Base-by-base conservation (phyloP, 2,113 vertebrate genomes). In the Acrocephalus arundinaceus region DNA sequence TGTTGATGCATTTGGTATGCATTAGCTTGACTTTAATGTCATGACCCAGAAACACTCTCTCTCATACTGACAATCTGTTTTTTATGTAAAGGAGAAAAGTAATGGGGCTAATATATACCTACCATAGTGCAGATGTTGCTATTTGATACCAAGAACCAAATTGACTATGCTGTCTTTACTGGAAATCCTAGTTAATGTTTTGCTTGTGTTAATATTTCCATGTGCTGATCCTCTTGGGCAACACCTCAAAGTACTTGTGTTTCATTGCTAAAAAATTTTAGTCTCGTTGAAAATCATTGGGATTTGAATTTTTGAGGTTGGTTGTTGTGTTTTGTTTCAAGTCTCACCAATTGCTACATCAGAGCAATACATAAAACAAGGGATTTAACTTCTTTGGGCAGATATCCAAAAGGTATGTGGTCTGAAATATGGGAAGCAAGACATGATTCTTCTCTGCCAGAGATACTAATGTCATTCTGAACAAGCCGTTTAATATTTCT, bases 101-200 rank as follows among this genome's bases (percentile, higher is more conserved):
- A 57, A 37, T 25, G 30, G 33, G 30, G 6, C 18, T 72, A 28
- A 33, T 39, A 41, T 41, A 61, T 48, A 37, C 48, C 49, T 87
- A 81, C 48, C 5, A 6, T 52, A 67, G 52, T 57, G 74, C 78
- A 95, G 66, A 82, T 75, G 58, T 89, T 95, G 62, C 87, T 72
- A 39, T 95, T 82, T 91, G 74, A 89, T 72, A 89, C 45, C 24
- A 75, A 65, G 57, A 75, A 49, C 31, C 66, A 72, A 86, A 87
- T 11, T 0, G 0, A 77, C 46, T 74, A 4, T 27, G 51, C 43
- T 80, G 54, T 45, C 84, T 84, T 92, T 89, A 74, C 80, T 92
- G 96, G 91, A 96, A 96, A 92, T 86, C 84, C 72, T 84, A 66
- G 51, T 76, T 92, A 62, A 86, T 80, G 51, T 86, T 84, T 87